Evolutionary conservation across 2,113 vertebrate species (phyloP).

Genomic region (Baryphthengus martii): DNA sequence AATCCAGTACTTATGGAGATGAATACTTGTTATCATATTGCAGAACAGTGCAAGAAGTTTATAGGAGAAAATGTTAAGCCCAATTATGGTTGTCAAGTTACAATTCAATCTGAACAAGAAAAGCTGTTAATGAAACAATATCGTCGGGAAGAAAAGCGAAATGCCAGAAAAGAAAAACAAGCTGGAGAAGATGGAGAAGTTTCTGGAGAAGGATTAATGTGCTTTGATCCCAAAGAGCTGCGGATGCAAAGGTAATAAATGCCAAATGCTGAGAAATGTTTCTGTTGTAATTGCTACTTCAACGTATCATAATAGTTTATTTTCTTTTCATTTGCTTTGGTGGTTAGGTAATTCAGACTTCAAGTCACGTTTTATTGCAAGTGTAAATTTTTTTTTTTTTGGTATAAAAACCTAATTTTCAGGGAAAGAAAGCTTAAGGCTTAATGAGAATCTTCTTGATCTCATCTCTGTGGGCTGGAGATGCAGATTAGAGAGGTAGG

Average conservation of each 20-base stretch:
- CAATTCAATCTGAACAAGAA: constrained; percentile 95
- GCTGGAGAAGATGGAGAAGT: constrained; percentile 80
- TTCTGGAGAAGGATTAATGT: constrained; percentile 72
- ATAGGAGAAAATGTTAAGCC: constrained; percentile 82
- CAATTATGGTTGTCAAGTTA: constrained; percentile 92
- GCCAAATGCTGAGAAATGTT: constrained; percentile 27
- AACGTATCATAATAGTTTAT: constrained; percentile 4
- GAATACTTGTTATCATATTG: not conserved
- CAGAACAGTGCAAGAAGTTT: constrained; percentile 77
- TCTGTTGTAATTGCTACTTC: constrained; percentile 46
- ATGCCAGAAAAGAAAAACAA: constrained; percentile 86
- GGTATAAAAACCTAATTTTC: constrained; percentile 73
- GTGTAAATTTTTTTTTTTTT: constrained; percentile 51
- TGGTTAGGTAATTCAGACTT: constrained; percentile 46
- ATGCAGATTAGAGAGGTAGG: constrained; percentile 73
- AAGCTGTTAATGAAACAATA: constrained; percentile 89
- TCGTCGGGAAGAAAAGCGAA: constrained; percentile 90
- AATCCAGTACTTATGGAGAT: not conserved
- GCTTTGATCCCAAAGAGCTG: constrained; percentile 92
- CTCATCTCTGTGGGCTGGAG: constrained; percentile 64
- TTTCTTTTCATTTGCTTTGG: constrained; percentile 45
- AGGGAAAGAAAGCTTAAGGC: constrained; percentile 68
- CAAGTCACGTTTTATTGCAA: constrained; percentile 48
- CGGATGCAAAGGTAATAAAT: constrained; percentile 86
- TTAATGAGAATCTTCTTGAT: constrained; percentile 81